Evolutionary conservation across 2,888 invertebrate species (phyloP), one percentile per base, ranked within the genome.

Genomic region (Perizoma flavofasciatum): DNA sequence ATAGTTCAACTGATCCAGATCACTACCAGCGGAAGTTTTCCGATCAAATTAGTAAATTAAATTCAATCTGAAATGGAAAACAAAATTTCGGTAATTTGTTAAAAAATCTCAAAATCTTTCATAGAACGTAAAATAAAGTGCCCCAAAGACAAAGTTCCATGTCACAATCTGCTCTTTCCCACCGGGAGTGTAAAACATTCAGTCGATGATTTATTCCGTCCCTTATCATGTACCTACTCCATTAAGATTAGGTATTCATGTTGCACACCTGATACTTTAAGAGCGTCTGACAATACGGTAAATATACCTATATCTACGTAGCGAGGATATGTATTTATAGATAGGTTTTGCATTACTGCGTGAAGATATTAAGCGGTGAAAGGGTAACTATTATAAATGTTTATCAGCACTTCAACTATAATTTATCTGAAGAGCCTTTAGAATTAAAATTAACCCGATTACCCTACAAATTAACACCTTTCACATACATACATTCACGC

Each of bases 161-260:
- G 46, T 61, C 70, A 77, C 88, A 89, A 84, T 81, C 87, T 89
- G 90, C 77, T 85, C 64, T 77, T 89, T 90, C 90, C 89, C 91
- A 89, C 80, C 79, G 83, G 82, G 79, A 83, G 87, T 78, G 81
- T 81, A 77, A 79, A 85, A 85, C 80, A 82, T 82, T 83, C 75
- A 73, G 65, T 72, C 81, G 79, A 89, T 89, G 89, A 91, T 91
- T 90, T 90, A 91, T 86, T 82, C 79, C 66, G 78, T 68, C 83
- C 85, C 81, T 84, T 86, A 88, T 87, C 86, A 75, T 76, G 77
- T 81, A 78, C 75, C 72, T 80, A 79, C 82, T 85, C 88, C 89
- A 90, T 91, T 90, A 89, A 84, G 85, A 90, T 90, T 88, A 90
- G 86, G 81, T 88, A 91, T 91, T 89, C 90, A 88, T 83, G 87